Evolutionary conservation across 2,797 vertebrate genomes (phyloP), one percentile per base, ranked within the genome.

Genomic region (Gouania willdenowi): DNA sequence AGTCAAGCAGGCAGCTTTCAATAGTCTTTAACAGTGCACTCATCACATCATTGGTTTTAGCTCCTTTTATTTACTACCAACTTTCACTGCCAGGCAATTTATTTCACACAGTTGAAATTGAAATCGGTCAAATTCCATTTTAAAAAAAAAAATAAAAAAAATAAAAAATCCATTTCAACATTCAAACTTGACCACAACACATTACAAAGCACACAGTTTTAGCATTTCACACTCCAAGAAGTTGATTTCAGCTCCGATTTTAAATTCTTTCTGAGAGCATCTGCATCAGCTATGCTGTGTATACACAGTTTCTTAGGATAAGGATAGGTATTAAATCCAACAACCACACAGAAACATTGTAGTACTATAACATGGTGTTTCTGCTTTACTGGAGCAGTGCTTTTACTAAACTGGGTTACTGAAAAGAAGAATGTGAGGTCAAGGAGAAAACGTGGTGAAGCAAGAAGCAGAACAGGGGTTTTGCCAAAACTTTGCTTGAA

Each of bases 241-340:
- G 37, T 20, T 44, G 55, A 67, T 69, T 55, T 67, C 43, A 40
- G 55, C 68, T 76, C 63, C 41, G 69, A n/a, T 44, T 74, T 84
- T 66, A 64, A 73, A 61, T 69, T 54, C 45, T 63, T 40, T 27
- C 53, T 59, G 49, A 40, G 45, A 64, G 53, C 54, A 66, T 72
- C 61, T 67, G 67, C 75, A 82, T 40, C 58, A 67, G 71, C 38
- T 50, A 58, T 46, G 61, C 3, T 35, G 42, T 53, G 30, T 44
- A 41, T 30, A 22, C 5, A 18, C 12, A 1, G 35, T 43, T 74
- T 43, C 73, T 75, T 66, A 35, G 41, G 41, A 51, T 41, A n/a
- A 51, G 22, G 44, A 43, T 8, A 36, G 47, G 67, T 75, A 76
- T 78, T 78, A 64, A 77, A 82, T 67, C 71, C 61, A 68, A n/a